These are phyloP conservation scores for Mesopsocus fuscifrons DNA, from an alignment of 2,888 invertebrate species.

Conservation along the genomic window DNA sequence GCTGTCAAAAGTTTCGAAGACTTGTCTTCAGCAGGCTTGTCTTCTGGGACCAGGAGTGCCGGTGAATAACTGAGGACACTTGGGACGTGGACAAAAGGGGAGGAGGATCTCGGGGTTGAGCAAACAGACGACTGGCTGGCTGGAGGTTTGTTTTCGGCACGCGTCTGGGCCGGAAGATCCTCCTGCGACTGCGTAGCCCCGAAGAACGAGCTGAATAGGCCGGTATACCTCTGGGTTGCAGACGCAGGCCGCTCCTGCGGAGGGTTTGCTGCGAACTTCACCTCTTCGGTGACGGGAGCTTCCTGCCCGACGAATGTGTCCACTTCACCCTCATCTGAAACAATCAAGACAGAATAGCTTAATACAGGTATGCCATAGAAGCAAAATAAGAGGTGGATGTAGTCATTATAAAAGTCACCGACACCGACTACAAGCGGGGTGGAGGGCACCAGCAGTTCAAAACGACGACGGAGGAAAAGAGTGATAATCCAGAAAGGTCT, in stretches of 20 bases:
- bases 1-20: too few relatives aligned
- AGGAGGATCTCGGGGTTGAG: neutral
- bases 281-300: neutral
- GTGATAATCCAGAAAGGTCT: too few relatives aligned
- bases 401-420: too few relatives aligned
- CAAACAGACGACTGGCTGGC: neutral
- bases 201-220: conserved; percentile 4
- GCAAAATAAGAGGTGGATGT: neutral
- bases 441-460: too few relatives aligned
- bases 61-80: conserved; percentile 2
- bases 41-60: conserved; percentile 1
- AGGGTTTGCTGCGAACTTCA: neutral
- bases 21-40: too few relatives aligned
- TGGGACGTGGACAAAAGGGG: conserved; percentile 4
- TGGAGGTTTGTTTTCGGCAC: neutral
- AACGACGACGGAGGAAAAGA: too few relatives aligned
- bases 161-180: neutral
- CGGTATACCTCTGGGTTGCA: conserved; percentile 2
- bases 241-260: neutral
- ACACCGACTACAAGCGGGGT: too few relatives aligned
- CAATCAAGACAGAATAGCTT: too few relatives aligned
- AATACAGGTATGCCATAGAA: neutral
- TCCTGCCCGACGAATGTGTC: conserved; percentile 21
- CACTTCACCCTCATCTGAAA: conserved; percentile 20
- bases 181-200: neutral